phyloP scores from a whole-genome alignment of 2,113 vertebrate species.

The Sinocyclocheilus anshuiensis region DNA sequence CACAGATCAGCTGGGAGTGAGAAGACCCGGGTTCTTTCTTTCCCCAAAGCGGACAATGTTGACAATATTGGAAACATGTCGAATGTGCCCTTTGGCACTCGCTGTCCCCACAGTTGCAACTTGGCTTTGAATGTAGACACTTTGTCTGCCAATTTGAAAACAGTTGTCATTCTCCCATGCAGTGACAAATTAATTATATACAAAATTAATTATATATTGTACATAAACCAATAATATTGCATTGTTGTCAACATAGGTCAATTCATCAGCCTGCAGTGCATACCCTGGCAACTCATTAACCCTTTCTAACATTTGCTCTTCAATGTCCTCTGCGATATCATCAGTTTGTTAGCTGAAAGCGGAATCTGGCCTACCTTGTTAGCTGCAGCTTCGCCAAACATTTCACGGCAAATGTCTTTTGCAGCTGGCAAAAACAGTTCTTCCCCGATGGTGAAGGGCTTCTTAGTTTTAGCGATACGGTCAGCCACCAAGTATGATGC shows the following conservation, averaged over 20 bases:
- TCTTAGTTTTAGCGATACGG: conserved; percentile 50
- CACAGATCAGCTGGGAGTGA: background rate
- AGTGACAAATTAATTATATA: conserved; percentile 44
- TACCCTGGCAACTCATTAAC: conserved; percentile 47
- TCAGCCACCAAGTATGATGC: conserved; percentile 49
- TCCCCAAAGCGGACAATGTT: too few species aligned
- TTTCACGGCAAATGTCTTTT: conserved; percentile 43
- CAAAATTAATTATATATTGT: conserved; percentile 35
- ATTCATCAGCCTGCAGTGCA: conserved; percentile 47
- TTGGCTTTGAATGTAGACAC: conserved; percentile 53
- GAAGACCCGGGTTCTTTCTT: background rate
- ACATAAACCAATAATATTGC: conserved; percentile 54
- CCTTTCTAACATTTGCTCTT: conserved; percentile 55
- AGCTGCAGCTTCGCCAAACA: conserved; percentile 40
- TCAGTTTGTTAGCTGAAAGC: conserved; percentile 53
- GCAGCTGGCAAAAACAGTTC: conserved; percentile 51
- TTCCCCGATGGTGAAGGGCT: conserved; percentile 45
- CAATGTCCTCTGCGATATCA: conserved; percentile 53
- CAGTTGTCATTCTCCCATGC: conserved; percentile 48
- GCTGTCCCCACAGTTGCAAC: conserved; percentile 47
- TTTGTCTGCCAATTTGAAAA: conserved; percentile 47
- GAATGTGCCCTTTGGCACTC: conserved; percentile 44
- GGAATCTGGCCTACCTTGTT: conserved; percentile 47
- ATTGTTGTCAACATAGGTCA: conserved; percentile 54
- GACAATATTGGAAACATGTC: conserved; percentile 26